Evolutionary conservation across 2,888 invertebrate genomes (phyloP), one percentile per base, ranked within the genome.

Genomic region (Dicyrtomina minuta): DNA sequence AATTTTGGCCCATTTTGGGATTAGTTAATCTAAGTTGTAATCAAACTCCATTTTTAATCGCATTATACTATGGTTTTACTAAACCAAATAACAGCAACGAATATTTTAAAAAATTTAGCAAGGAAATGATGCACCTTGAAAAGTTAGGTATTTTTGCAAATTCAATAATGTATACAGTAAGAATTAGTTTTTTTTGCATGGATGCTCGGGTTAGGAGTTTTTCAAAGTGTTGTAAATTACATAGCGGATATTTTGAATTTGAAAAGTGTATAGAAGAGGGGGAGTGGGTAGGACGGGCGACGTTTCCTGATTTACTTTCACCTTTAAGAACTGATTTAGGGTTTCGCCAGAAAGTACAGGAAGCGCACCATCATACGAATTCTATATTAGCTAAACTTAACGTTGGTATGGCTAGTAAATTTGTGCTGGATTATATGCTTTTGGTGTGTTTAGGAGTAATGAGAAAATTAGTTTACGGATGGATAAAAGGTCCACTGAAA

Each of bases 161-260:
- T 33, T 33, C 8, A 33, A 33, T 5, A 8, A 3, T 5, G 33
- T 33, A 33, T 8, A 33, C 33, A 33, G 33, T 33, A 5, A 33
- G 33, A 33, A 33, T 33, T 33, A 33, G 33, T 33, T 33, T 33
- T 33, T 33, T 33, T 33, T 33, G 33, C 33, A 33, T 33, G 33
- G 74, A 74, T 39, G 72, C 74, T 15, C 74, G 72, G 1, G 74
- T 72, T 1, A 15, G 74, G 10, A 67, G 67, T 33, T 72, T 67
- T 68, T 15, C 70, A 33, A 74, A 74, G 59, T 22, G 27, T 1
- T 43, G 49, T 60, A 53, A 56, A 24, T 15, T 22, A 12, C 67
- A 69, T 51, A 74, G 72, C 27, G 56, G 65, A 5, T 72, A 72
- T 46, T 43, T 20, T 39, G 64, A 68, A 15, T 72, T 70, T 53